phyloP scores from a whole-genome alignment of 1,140 invertebrate genomes.

The Drosophila hydei region DNA sequence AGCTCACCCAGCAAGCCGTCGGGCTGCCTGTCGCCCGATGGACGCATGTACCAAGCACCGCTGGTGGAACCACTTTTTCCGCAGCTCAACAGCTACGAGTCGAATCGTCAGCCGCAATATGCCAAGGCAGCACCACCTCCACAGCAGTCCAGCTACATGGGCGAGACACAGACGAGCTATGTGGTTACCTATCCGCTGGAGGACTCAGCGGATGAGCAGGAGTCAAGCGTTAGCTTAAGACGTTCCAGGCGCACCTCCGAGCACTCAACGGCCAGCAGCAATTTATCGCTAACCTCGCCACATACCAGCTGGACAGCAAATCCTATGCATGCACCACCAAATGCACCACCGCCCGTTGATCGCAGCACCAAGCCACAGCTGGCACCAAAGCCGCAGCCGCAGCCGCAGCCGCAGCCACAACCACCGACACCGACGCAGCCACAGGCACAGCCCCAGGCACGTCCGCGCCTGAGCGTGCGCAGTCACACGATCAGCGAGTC shows the following conservation, averaged over 20 bases:
- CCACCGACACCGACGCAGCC: background rate
- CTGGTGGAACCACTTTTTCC: slow-evolving; percentile 78
- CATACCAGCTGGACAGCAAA: slow-evolving; percentile 76
- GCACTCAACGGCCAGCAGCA: slow-evolving; percentile 66
- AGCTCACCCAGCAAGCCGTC: slow-evolving; percentile 55
- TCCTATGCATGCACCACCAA: slow-evolving; percentile 53
- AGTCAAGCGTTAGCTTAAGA: slow-evolving; percentile 22
- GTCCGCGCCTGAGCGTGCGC: background rate
- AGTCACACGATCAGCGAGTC: background rate
- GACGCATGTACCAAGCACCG: slow-evolving; percentile 74
- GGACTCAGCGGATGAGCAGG: slow-evolving; percentile 66
- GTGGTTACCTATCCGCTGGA: slow-evolving; percentile 78
- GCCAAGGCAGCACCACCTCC: background rate
- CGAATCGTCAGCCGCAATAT: slow-evolving; percentile 61
- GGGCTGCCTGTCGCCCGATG: slow-evolving; percentile 73
- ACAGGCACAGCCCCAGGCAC: background rate
- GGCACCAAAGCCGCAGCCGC: slow-evolving; percentile 11
- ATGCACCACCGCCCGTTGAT: slow-evolving; percentile 42
- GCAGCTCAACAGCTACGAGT: slow-evolving; percentile 66
- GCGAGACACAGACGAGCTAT: slow-evolving; percentile 65
- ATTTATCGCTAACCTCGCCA: slow-evolving; percentile 49
- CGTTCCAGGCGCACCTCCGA: slow-evolving; percentile 61
- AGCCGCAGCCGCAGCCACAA: background rate
- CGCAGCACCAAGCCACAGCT: slow-evolving; percentile 49
- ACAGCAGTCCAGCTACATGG: slow-evolving; percentile 24